A percentile compares a stretch with the other conserved stretches of the same genome.
Conservation (phyloP, 2,797 vertebrate species). For the Danio choprae region DNA sequence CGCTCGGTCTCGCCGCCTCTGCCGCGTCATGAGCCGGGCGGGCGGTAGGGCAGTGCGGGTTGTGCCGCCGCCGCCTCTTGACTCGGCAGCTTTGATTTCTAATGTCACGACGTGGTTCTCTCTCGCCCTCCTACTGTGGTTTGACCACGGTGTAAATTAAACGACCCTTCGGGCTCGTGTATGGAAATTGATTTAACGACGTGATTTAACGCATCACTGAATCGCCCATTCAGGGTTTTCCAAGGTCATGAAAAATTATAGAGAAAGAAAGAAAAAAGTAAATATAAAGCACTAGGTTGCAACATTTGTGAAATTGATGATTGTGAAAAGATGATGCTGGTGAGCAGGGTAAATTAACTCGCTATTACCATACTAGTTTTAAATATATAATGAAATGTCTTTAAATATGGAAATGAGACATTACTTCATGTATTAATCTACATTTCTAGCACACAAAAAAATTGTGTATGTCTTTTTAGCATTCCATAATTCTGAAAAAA, state of each 20-base stretch:
- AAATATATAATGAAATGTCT: no score
- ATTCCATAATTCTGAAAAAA: no score
- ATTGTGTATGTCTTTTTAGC: no score
- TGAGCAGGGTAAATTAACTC: no score
- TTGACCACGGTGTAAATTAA: slow-evolving; percentile 19
- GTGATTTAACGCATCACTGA: background rate
- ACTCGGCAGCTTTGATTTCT: background rate
- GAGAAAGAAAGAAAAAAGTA: background rate
- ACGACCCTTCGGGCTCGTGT: slow-evolving; percentile 2
- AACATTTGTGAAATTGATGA: background rate
- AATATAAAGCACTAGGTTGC: background rate
- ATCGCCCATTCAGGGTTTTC: background rate
- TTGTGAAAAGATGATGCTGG: no score
- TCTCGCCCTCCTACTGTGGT: background rate
- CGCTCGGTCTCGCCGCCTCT: slow-evolving; percentile 42
- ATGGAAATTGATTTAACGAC: slow-evolving; percentile 17
- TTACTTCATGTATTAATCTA: no score
- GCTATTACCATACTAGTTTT: no score
- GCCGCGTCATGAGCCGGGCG: slow-evolving; percentile 54
- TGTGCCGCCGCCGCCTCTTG: slow-evolving; percentile 42
- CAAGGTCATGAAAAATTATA: slow-evolving; percentile 18
- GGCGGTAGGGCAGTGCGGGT: no score
- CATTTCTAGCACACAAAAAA: no score
- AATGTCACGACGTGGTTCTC: background rate
- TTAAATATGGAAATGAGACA: no score